These are phyloP conservation scores for Pao palembangensis DNA, from an alignment of 2,113 vertebrate genomes.

Conservation along the genomic window DNA sequence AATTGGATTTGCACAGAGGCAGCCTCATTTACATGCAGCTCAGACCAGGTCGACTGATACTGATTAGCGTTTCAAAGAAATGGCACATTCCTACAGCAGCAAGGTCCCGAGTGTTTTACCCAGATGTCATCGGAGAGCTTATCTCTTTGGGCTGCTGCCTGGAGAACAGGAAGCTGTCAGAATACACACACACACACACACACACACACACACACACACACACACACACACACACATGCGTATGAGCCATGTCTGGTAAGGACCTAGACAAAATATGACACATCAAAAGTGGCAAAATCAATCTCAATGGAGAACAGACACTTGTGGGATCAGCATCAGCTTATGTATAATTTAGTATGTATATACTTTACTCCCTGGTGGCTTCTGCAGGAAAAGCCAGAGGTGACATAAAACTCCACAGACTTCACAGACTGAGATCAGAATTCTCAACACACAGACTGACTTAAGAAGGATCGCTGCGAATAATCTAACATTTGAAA, in stretches of 20 bases:
- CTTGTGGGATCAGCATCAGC: slow-evolving; percentile 17
- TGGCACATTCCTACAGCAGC: slow-evolving; percentile 3
- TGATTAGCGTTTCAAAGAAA: slow-evolving; percentile 18
- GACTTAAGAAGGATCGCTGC: background rate
- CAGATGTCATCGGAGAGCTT: slow-evolving; percentile 39
- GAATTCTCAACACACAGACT: background rate
- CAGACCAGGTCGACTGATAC: slow-evolving; percentile 5
- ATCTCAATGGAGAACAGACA: background rate
- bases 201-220: slow-evolving; percentile 6
- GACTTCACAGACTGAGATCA: slow-evolving; percentile 5
- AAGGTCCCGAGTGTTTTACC: slow-evolving; percentile 23
- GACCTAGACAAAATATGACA: slow-evolving; percentile 30
- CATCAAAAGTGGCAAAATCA: slow-evolving; percentile 9
- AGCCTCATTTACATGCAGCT: slow-evolving; percentile 28
- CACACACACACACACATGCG: slow-evolving; percentile 2
- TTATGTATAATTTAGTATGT: slow-evolving; percentile 3
- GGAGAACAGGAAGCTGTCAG: slow-evolving; percentile 43
- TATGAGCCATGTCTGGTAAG: background rate
- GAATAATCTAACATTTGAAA: background rate
- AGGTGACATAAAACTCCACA: background rate
- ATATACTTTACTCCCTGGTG: background rate
- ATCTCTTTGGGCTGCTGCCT: slow-evolving; percentile 41
- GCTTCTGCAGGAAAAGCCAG: background rate
- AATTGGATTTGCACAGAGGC: slow-evolving; percentile 7
- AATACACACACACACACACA: background rate